A percentile compares a stretch with the other conserved stretches of the same genome.
Evolutionary conservation across 2,888 invertebrate species (phyloP).

Genomic region (Pyrgus malvae): DNA sequence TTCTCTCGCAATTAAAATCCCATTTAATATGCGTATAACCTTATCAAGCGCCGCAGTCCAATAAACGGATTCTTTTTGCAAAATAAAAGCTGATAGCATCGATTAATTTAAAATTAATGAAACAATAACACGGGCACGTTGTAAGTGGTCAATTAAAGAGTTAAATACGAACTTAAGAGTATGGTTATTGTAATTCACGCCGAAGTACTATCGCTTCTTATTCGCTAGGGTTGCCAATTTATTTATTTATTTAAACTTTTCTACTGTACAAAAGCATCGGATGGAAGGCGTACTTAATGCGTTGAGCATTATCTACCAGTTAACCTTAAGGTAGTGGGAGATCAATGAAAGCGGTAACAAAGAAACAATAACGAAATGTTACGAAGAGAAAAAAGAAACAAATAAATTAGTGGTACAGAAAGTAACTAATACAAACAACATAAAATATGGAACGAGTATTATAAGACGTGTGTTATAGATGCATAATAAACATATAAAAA

Average conservation of each 20-base stretch:
- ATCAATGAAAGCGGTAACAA: no score
- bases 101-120: slow-evolving; percentile 42
- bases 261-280: no score
- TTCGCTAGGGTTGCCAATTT: slow-evolving; percentile 34
- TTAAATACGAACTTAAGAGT: slow-evolving; percentile 44
- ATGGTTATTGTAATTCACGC: slow-evolving; percentile 51
- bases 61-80: slow-evolving; percentile 31
- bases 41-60: slow-evolving; percentile 26
- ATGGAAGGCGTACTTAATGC: no score
- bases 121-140: slow-evolving; percentile 40
- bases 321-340: no score
- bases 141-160: slow-evolving; percentile 45
- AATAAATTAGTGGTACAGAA: no score
- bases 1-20: slow-evolving; percentile 25
- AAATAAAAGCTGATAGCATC: slow-evolving; percentile 31
- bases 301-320: neutral
- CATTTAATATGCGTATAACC: slow-evolving; percentile 26
- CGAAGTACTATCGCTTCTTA: slow-evolving; percentile 51
- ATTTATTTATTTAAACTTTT: no score
- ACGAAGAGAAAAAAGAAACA: no score
- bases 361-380: no score
- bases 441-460: no score
- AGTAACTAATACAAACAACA: no score
- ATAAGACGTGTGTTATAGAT: no score
- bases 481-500: no score